Percentiles rank a stretch among this genome's conserved stretches.
phyloP scores from a whole-genome alignment of 1,140 invertebrate species.

The Nasonia longicornis region DNA sequence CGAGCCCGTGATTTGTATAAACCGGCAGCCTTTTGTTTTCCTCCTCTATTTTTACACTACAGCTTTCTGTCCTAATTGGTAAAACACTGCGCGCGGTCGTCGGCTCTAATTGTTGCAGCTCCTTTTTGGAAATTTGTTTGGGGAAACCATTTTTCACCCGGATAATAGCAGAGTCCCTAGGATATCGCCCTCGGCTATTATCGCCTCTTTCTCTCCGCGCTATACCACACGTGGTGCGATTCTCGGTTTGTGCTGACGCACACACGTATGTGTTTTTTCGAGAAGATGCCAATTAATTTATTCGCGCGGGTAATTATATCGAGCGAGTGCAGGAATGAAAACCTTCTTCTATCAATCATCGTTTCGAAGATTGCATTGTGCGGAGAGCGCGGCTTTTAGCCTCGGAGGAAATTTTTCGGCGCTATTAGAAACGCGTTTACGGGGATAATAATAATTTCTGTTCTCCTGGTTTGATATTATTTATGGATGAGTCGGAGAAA shows the following conservation, averaged over 20 bases:
- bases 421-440: slow-evolving; percentile 25
- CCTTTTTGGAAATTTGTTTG: slow-evolving; percentile 55
- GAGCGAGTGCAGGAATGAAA: background rate
- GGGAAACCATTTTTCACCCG: slow-evolving; percentile 57
- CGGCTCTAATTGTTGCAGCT: slow-evolving; percentile 52
- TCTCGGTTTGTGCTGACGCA: background rate
- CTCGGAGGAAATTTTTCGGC: slow-evolving; percentile 1
- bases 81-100: slow-evolving; percentile 38
- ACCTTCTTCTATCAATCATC: slow-evolving; percentile 36
- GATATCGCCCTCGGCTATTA: slow-evolving; percentile 50
- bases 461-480: background rate
- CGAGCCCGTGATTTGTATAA: slow-evolving; percentile 48
- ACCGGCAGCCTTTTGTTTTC: background rate
- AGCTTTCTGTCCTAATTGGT: slow-evolving; percentile 49
- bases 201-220: slow-evolving; percentile 26
- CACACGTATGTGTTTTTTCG: background rate
- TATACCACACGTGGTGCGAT: background rate
- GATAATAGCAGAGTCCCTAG: slow-evolving; percentile 50
- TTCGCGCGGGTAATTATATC: slow-evolving; percentile 22
- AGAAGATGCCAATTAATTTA: slow-evolving; percentile 28
- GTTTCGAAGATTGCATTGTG: background rate
- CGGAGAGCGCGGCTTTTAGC: background rate
- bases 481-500: slow-evolving; percentile 16
- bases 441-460: slow-evolving; percentile 33
- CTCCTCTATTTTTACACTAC: slow-evolving; percentile 8